Percentiles rank a stretch among this genome's conserved stretches.
Conservation (phyloP, 2,113 vertebrate species). For the Oreochromis tanganicae region DNA sequence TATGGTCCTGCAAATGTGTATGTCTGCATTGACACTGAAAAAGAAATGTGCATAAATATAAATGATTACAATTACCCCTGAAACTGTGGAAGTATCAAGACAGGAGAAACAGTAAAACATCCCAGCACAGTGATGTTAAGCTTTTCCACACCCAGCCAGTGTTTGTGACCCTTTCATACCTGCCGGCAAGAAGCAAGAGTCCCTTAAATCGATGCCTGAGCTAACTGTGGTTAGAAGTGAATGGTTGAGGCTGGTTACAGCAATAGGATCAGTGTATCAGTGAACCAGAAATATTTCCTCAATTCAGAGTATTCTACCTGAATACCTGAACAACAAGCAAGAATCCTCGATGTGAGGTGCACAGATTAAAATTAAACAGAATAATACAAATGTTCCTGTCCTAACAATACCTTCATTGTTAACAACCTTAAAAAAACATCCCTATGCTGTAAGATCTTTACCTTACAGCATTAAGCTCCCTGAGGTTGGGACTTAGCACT, state of each 20-base stretch:
- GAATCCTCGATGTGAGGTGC: slow-evolving; percentile 78
- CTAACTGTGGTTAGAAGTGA: slow-evolving; percentile 85
- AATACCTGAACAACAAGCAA: slow-evolving; percentile 69
- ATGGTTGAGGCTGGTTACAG: slow-evolving; percentile 72
- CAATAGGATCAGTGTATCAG: slow-evolving; percentile 88
- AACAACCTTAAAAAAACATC: not conserved
- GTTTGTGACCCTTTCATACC: slow-evolving; percentile 6
- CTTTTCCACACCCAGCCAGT: not conserved
- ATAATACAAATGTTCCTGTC: not conserved
- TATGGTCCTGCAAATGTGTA: not conserved
- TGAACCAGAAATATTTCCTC: slow-evolving; percentile 83
- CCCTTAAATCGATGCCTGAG: slow-evolving; percentile 60
- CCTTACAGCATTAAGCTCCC: not conserved
- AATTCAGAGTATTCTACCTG: slow-evolving; percentile 79
- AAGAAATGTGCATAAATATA: not conserved
- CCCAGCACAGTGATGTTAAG: not conserved
- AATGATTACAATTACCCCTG: not conserved
- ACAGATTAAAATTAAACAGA: slow-evolving; percentile 43
- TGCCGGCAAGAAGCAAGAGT: slow-evolving; percentile 33
- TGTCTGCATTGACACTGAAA: not conserved
- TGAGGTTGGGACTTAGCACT: not conserved
- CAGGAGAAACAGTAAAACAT: not conserved
- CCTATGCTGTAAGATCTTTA: not conserved
- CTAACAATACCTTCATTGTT: not conserved
- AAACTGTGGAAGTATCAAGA: not conserved